Percentiles rank a stretch among this genome's conserved stretches.
These are phyloP conservation scores for Papilio xuthus DNA, from an alignment of 1,140 invertebrate genomes.

Conservation along the genomic window DNA sequence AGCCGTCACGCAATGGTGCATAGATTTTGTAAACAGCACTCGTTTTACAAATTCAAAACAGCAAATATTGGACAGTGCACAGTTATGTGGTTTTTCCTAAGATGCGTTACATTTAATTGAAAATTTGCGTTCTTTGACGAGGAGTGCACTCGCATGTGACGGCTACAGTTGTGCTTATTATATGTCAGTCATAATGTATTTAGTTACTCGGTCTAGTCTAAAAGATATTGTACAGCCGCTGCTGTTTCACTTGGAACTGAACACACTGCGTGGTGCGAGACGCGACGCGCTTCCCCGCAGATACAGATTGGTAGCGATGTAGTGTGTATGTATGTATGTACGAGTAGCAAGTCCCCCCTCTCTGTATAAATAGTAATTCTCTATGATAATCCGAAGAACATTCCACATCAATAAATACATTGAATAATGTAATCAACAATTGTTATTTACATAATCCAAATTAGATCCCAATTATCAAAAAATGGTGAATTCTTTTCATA, in stretches of 20 bases:
- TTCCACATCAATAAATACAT: not conserved
- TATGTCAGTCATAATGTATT: not conserved
- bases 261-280: not conserved
- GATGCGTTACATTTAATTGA: too few relatives aligned
- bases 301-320: constrained; percentile 7
- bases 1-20: constrained; percentile 41
- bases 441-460: too few relatives aligned
- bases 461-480: too few relatives aligned
- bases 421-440: too few relatives aligned
- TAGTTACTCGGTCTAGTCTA: constrained; percentile 30
- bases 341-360: too few relatives aligned
- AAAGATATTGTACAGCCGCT: not conserved
- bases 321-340: too few relatives aligned
- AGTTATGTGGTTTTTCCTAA: too few relatives aligned
- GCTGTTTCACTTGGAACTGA: not conserved
- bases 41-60: too few relatives aligned
- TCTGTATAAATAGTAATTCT: constrained; percentile 6
- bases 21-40: not conserved
- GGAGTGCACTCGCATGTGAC: not conserved
- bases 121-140: too few relatives aligned
- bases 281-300: not conserved
- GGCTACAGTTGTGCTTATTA: constrained; percentile 7
- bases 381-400: not conserved
- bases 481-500: too few relatives aligned
- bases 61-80: too few relatives aligned